Percentiles rank a stretch among this genome's conserved stretches.
Evolutionary conservation across 2,797 vertebrate genomes (phyloP).

Genomic region (Argyrosomus regius): DNA sequence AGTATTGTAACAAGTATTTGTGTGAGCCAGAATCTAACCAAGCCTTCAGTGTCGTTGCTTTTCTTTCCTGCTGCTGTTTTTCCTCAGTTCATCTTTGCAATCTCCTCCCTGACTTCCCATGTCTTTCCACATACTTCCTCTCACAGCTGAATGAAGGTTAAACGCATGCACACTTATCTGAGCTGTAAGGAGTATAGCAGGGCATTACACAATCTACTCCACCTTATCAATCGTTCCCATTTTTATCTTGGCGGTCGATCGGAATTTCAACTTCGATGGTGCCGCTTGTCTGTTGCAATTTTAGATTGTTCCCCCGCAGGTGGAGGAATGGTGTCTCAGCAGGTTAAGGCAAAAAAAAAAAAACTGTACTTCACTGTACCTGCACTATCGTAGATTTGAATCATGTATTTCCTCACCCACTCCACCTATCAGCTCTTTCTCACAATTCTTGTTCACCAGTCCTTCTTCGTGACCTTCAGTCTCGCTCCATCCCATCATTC

Average conservation of each 20-base stretch:
- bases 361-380: conserved; percentile 22
- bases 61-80: not conserved
- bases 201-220: conserved; percentile 56
- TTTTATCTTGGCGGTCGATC: conserved; percentile 61
- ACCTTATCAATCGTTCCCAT: conserved; percentile 53
- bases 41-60: not conserved
- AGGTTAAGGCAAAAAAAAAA: conserved; percentile 48
- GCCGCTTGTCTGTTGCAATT: conserved; percentile 72
- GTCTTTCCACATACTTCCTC: conserved; percentile 3
- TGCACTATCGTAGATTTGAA: conserved; percentile 37
- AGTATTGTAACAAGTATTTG: no score
- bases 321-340: conserved; percentile 65
- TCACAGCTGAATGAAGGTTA: conserved; percentile 45
- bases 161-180: conserved; percentile 43
- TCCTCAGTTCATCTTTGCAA: not conserved
- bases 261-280: conserved; percentile 49
- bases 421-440: not conserved
- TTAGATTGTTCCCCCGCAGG: conserved; percentile 68
- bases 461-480: conserved; percentile 39
- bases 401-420: conserved; percentile 24
- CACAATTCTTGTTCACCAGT: not conserved
- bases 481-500: not conserved
- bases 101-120: not conserved
- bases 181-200: conserved; percentile 29
- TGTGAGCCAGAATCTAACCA: not conserved